These are phyloP conservation scores for Nomada flava DNA, from an alignment of 2,888 invertebrate genomes.

Conservation along the genomic window DNA sequence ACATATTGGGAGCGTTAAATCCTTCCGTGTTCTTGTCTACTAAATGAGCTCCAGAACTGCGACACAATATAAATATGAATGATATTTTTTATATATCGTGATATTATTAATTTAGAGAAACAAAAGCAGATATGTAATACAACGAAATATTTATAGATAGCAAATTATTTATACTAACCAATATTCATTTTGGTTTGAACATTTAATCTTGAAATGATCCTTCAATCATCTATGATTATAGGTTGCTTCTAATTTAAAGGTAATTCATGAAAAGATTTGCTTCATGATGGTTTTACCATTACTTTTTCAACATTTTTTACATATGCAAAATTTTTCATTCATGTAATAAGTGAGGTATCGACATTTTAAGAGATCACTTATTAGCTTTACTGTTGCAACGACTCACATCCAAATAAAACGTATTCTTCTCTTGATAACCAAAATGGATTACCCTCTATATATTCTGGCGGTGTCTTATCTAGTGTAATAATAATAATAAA, in stretches of 20 bases:
- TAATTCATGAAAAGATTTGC: constrained; percentile 80
- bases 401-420: constrained; percentile 83
- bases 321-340: constrained; percentile 35
- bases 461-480: constrained; percentile 83
- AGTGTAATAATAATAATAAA: constrained; percentile 26
- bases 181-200: constrained; percentile 40
- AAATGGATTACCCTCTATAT: constrained; percentile 82
- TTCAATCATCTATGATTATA: constrained; percentile 55
- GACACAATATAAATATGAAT: constrained; percentile 13
- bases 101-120: neutral
- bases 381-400: constrained; percentile 76
- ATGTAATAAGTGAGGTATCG: constrained; percentile 51
- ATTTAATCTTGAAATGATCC: constrained; percentile 57
- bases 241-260: constrained; percentile 69
- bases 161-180: constrained; percentile 40
- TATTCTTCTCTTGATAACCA: constrained; percentile 84
- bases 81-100: neutral
- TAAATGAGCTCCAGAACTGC: constrained; percentile 34
- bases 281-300: constrained; percentile 78
- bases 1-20: constrained; percentile 22
- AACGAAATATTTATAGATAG: constrained; percentile 1
- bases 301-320: constrained; percentile 69
- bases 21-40: constrained; percentile 10
- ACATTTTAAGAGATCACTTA: constrained; percentile 51
- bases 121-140: neutral